Base-by-base conservation (phyloP, 23 tunicate species). In the Ciona savignyi region DNA sequence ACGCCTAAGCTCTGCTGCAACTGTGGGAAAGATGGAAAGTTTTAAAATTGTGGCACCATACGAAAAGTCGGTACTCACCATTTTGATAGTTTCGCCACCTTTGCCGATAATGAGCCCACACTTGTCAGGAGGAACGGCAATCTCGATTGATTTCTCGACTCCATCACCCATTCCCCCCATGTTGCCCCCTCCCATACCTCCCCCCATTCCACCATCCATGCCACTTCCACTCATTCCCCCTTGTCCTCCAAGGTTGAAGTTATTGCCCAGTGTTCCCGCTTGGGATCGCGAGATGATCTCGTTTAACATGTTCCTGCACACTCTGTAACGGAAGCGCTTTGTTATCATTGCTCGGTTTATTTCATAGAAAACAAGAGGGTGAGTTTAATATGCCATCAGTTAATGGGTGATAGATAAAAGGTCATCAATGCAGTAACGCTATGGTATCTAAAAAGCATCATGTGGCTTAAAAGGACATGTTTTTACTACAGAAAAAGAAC, bases 91-190 rank as follows among this genome's bases (percentile, higher is more conserved):
- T 61, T 95, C 96, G 23, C 99, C 99, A 21, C 88, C 90, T 72
- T 95, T 95, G 30, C 99, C 99, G 56, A 95, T 95, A 35, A 95
- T 90, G 32, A 95, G 65, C 0, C 99, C 99, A 67, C 99, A 95
- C 80, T 95, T 95, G 74, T 95, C 99, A 0, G 95, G 88, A n/a
- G 99, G 99, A 68, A 95, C 88, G 32, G 70, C 34, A 25, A 85
- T 66, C 3, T 74, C 83, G 4, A 85, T 34, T 30, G 65, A 61
- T 51, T 78, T 85, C 35, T 85, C 91, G 25, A 25, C 25, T 11
- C 48, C 83, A 0, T 83, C 91, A 82, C 75, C 28, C 4, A 73
- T 74, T 3, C 28, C 3, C 4, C 82, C 82, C 3, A 28, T 3
- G 20, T 35, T 35, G 23, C 49, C 72, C 2, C 65, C 24, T 19